Conservation (phyloP, 2,113 vertebrate species). For the Gambusia holbrooki region DNA sequence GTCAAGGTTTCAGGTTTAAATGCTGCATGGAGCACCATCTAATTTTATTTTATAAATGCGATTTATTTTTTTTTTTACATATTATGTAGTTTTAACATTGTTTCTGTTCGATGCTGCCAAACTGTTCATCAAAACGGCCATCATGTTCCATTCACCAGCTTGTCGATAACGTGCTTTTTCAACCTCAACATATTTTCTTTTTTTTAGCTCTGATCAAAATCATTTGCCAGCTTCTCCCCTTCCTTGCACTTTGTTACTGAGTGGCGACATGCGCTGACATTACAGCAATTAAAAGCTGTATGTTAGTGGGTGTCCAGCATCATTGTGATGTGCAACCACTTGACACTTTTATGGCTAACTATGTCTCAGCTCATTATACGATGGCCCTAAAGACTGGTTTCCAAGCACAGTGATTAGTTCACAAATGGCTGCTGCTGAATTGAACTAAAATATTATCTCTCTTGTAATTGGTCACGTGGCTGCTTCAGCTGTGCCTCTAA, state of each 20-base stretch:
- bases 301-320: constrained; percentile 32
- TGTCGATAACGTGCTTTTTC: neutral
- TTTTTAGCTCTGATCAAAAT: constrained; percentile 4
- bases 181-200: neutral
- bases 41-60: too few relatives aligned
- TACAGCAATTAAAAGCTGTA: constrained; percentile 45
- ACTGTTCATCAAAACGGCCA: neutral
- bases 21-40: too few relatives aligned
- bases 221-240: neutral
- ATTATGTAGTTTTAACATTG: neutral
- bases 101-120: constrained; percentile 7
- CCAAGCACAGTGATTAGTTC: constrained; percentile 64
- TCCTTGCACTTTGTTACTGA: constrained; percentile 5
- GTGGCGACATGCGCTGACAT: constrained; percentile 19
- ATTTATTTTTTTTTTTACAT: neutral
- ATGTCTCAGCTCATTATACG: constrained; percentile 63
- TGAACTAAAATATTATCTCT: constrained; percentile 66
- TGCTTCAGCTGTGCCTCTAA: constrained; percentile 45
- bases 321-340: constrained; percentile 59
- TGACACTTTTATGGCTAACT: constrained; percentile 70
- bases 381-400: constrained; percentile 68
- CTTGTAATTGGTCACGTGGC: constrained; percentile 57
- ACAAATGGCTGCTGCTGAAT: constrained; percentile 59
- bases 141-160: neutral
- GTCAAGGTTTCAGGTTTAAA: too few relatives aligned